Conservation (phyloP, 2,888 invertebrate species). For the Phaedon cochleariae region DNA sequence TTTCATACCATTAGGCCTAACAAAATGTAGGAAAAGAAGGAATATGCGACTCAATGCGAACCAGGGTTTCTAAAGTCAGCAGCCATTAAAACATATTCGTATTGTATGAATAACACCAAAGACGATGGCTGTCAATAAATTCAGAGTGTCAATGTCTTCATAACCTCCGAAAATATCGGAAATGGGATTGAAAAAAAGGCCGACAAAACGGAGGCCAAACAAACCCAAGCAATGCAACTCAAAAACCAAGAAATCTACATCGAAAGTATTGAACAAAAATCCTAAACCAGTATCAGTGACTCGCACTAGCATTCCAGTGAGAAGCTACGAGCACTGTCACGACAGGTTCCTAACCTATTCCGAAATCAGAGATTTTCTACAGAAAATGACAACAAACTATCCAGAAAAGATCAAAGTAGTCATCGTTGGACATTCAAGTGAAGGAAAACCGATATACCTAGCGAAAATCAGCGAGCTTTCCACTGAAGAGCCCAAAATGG, state of each 20-base stretch:
- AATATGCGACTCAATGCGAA: too few species aligned
- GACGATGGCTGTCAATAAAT: too few species aligned
- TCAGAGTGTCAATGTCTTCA: too few species aligned
- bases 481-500: conserved; percentile 7
- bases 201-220: too few species aligned
- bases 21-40: too few species aligned
- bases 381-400: conserved; percentile 33
- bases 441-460: conserved; percentile 36
- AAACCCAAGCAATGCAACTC: too few species aligned
- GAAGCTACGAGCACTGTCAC: conserved; percentile 43
- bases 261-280: background rate
- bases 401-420: conserved; percentile 32
- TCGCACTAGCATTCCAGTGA: conserved; percentile 18
- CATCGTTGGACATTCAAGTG: conserved; percentile 35
- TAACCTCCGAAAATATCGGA: too few species aligned
- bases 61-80: too few species aligned
- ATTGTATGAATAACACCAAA: too few species aligned
- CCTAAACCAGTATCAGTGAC: conserved; percentile 8
- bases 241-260: background rate
- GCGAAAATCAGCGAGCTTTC: conserved; percentile 22
- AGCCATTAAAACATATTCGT: too few species aligned
- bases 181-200: too few species aligned
- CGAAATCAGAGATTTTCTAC: conserved; percentile 42
- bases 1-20: too few species aligned
- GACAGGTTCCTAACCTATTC: conserved; percentile 45